These are phyloP conservation scores for Myiotriccus ornatus DNA, from an alignment of 2,797 vertebrate species.

Conservation along the genomic window DNA sequence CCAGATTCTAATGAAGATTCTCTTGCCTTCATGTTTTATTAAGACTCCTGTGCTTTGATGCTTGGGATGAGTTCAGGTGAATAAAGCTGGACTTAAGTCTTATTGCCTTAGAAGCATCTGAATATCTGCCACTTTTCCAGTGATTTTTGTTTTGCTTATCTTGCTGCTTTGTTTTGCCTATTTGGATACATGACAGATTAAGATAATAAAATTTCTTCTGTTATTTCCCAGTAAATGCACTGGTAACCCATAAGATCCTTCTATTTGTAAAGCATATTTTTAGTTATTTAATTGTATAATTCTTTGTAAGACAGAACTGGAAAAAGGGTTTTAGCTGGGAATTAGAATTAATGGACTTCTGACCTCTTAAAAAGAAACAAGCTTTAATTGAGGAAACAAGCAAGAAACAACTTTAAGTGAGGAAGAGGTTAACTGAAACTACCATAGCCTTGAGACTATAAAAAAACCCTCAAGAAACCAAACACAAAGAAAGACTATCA, in stretches of 20 bases:
- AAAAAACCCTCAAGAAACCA: background rate
- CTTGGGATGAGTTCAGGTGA: background rate
- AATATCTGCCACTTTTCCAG: background rate
- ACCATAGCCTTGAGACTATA: background rate
- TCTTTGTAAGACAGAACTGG: background rate
- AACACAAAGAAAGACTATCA: background rate
- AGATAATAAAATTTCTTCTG: background rate
- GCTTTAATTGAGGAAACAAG: background rate
- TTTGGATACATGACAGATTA: background rate
- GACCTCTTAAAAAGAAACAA: background rate
- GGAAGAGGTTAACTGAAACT: background rate
- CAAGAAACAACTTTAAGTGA: background rate
- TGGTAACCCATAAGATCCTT: background rate
- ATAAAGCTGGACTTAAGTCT: background rate
- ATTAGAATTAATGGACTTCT: background rate
- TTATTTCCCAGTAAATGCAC: background rate
- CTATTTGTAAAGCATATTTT: background rate
- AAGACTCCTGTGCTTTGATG: background rate
- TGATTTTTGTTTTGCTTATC: background rate
- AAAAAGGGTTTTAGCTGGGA: background rate
- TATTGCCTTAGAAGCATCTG: background rate
- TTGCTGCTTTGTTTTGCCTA: background rate
- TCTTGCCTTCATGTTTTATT: slow-evolving; percentile 34
- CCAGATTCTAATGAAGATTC: slow-evolving; percentile 1
- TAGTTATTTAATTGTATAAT: background rate